Evolutionary conservation across 2,888 invertebrate genomes (phyloP).

Genomic region (Chouioia cunea): DNA sequence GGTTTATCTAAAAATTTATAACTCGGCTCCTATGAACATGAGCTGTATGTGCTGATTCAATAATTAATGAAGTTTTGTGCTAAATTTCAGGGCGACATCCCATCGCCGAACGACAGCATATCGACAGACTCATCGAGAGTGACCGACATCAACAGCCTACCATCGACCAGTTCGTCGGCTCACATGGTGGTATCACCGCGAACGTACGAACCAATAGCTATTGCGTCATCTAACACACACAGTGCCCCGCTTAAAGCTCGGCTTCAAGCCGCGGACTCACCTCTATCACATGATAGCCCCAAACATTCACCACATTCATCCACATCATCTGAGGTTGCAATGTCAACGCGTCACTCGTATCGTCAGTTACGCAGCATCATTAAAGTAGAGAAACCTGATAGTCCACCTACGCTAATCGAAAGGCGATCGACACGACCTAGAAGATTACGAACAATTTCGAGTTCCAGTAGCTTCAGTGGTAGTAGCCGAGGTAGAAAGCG

Average conservation of each 20-base stretch:
- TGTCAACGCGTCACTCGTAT: conserved; percentile 5
- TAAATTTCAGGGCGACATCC: conserved; percentile 55
- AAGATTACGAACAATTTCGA: conserved; percentile 24
- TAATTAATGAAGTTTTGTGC: no score
- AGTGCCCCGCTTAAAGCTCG: background rate
- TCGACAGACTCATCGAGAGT: conserved; percentile 53
- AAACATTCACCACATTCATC: conserved; percentile 24
- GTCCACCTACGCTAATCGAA: conserved; percentile 42
- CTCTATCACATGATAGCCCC: conserved; percentile 21
- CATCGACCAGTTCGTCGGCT: conserved; percentile 38
- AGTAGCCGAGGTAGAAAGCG: conserved; percentile 27
- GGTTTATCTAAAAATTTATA: no score
- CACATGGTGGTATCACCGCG: conserved; percentile 37
- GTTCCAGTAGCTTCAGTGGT: conserved; percentile 16
- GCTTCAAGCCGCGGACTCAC: conserved; percentile 15
- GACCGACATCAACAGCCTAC: conserved; percentile 38
- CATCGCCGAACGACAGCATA: conserved; percentile 55
- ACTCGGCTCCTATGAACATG: no score
- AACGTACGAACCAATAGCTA: conserved; percentile 39
- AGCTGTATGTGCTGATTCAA: no score
- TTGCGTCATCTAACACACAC: background rate
- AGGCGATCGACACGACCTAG: conserved; percentile 37
- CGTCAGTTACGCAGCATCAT: conserved; percentile 21
- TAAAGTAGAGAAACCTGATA: conserved; percentile 35
- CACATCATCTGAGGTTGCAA: conserved; percentile 4